phyloP scores from a whole-genome alignment of 2,113 vertebrate genomes.

The Anser cygnoides region DNA sequence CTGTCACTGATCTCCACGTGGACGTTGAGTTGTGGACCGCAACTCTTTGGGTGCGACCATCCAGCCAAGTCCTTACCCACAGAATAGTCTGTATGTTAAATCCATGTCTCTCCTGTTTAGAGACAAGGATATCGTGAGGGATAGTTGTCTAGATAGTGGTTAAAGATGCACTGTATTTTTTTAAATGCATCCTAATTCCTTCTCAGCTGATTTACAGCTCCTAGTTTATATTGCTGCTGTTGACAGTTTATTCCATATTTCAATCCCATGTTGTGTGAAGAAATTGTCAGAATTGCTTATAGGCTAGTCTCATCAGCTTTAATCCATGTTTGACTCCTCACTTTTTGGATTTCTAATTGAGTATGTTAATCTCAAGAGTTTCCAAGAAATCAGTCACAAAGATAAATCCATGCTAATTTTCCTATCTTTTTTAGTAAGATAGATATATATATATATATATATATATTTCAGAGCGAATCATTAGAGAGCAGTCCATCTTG shows the following conservation, averaged over 20 bases:
- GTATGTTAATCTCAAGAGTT: constrained; percentile 38
- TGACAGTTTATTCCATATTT: neutral
- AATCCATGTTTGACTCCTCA: constrained; percentile 2
- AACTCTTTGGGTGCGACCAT: neutral
- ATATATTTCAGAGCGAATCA: neutral
- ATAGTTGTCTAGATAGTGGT: neutral
- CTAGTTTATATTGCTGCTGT: neutral
- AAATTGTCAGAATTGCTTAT: neutral
- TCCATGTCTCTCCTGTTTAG: too few relatives aligned
- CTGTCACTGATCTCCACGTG: neutral
- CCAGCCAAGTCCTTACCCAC: neutral
- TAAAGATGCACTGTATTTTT: neutral
- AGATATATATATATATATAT: neutral
- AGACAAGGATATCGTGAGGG: too few relatives aligned
- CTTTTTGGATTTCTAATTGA: constrained; percentile 18
- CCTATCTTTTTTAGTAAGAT: neutral
- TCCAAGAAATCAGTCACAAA: neutral
- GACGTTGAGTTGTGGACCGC: neutral
- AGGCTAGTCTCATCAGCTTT: neutral
- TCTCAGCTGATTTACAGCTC: neutral
- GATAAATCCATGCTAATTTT: constrained; percentile 9
- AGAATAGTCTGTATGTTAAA: too few relatives aligned
- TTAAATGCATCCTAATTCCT: neutral
- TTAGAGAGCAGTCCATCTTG: neutral
- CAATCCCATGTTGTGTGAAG: neutral